Evolutionary conservation across 2,888 invertebrate genomes (phyloP), one percentile per base, ranked within the genome.

Genomic region (Ryuthela nishihirai): DNA sequence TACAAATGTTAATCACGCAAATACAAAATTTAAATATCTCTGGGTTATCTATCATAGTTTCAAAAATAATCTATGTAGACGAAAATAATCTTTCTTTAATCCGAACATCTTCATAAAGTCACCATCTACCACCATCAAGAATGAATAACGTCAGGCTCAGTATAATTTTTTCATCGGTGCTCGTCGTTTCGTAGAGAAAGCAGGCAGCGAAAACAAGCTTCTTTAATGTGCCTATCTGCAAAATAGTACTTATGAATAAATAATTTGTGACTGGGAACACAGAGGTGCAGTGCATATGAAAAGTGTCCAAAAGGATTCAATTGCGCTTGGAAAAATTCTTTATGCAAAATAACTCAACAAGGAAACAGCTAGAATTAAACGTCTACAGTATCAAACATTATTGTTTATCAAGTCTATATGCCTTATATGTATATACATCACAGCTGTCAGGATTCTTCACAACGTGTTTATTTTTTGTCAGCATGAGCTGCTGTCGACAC

Each of bases 211-310:
- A 58, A 58, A 50, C 52, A 58, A 53, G 59, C 59, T 43, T 46
- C 20, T 25, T n/a, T n/a, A n/a, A n/a, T n/a, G n/a, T n/a, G n/a
- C 43, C 26, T 46, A 47, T 43, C 41, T 35, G 53, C 48, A 50
- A 43, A 44, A 45, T 17, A 47, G 47, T 47, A 40, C 53, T 59
- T 48, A 29, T n/a, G n/a, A n/a, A n/a, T n/a, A n/a, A n/a, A n/a
- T n/a, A n/a, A n/a, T n/a, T n/a, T n/a, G 52, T 59, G 59, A 56
- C 40, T 44, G 43, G 43, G 42, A 58, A 48, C 44, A 38, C 46
- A 39, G 47, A 53, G 53, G 59, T 59, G 47, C 59, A 23, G 59
- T 59, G 58, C 58, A 48, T 59, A 59, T 59, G 59, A 59, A 56
- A 59, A 59, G 59, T 53, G 59, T 48, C 23, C 59, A 49, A 47